phyloP scores from a whole-genome alignment of 2,888 invertebrate genomes.

The Platycheirus albimanus region DNA sequence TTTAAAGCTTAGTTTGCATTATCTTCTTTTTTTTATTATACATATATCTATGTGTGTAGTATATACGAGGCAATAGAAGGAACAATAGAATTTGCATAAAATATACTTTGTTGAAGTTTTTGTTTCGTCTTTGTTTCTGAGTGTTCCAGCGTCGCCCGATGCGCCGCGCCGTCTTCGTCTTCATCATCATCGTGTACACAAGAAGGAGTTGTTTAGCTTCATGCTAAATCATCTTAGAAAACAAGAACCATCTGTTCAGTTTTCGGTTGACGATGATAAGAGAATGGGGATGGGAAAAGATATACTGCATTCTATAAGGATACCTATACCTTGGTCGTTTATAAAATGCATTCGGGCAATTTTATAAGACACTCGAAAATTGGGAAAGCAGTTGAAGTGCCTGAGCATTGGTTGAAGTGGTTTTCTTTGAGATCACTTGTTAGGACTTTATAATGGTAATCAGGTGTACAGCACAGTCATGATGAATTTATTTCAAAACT shows the following conservation, averaged over 20 bases:
- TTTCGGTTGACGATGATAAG: not conserved
- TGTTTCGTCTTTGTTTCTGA: conserved; percentile 29
- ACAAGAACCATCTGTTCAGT: conserved; percentile 14
- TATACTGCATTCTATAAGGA: not conserved
- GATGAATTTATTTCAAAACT: no score
- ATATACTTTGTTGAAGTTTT: conserved; percentile 43
- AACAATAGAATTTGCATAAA: conserved; percentile 63
- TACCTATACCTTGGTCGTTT: not conserved
- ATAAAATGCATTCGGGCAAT: not conserved
- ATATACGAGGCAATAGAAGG: conserved; percentile 31
- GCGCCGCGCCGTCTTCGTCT: no score
- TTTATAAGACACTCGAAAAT: not conserved
- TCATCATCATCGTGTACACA: not conserved
- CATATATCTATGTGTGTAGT: no score
- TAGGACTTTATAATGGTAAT: no score
- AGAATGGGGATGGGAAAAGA: not conserved
- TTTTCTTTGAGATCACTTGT: not conserved
- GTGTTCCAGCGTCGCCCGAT: conserved; percentile 2
- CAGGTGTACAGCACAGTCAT: no score
- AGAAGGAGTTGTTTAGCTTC: conserved; percentile 5
- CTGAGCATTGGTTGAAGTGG: not conserved
- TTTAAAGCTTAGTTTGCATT: conserved; percentile 49
- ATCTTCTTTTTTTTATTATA: conserved; percentile 42
- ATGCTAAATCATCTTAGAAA: no score
- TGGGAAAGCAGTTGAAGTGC: not conserved